These are phyloP conservation scores for Orthosia cruda DNA, from an alignment of 2,888 invertebrate species.

Conservation along the genomic window DNA sequence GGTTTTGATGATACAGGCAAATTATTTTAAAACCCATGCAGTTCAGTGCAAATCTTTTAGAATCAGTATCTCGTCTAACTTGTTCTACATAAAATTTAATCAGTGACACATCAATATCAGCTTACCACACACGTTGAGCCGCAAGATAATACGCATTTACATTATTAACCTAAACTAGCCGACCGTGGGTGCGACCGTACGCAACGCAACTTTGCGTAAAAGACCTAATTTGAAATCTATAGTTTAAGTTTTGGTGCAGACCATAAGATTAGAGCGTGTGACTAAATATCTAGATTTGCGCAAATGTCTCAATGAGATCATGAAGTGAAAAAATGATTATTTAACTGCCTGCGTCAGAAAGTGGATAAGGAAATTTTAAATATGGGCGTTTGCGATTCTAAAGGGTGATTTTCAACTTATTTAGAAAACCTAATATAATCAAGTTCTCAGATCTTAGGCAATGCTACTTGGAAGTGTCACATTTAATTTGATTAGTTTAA, in stretches of 20 bases:
- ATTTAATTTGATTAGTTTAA: not conserved
- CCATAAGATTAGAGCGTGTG: not conserved
- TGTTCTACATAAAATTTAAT: not conserved
- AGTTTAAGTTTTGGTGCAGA: conserved; percentile 3
- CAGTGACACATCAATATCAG: conserved; percentile 12
- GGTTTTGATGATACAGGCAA: too few species aligned
- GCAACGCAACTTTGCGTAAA: conserved; percentile 37
- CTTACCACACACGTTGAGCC: conserved; percentile 19
- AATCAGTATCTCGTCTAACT: not conserved
- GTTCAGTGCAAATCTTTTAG: not conserved
- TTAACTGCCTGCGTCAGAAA: too few species aligned
- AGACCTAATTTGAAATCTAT: conserved; percentile 39
- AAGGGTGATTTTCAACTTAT: too few species aligned
- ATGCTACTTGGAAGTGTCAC: not conserved
- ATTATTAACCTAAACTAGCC: conserved; percentile 27
- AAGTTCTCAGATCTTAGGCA: too few species aligned
- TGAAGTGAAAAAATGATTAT: too few species aligned
- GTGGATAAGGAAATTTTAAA: too few species aligned
- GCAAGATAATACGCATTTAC: conserved; percentile 27
- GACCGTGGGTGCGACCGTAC: conserved; percentile 43
- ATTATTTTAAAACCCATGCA: too few species aligned
- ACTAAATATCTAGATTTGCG: not conserved
- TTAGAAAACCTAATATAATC: too few species aligned
- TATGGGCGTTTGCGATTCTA: too few species aligned
- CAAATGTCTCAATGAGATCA: too few species aligned